phyloP scores from a whole-genome alignment of 2,888 invertebrate genomes.

The Eupithecia insigniata region DNA sequence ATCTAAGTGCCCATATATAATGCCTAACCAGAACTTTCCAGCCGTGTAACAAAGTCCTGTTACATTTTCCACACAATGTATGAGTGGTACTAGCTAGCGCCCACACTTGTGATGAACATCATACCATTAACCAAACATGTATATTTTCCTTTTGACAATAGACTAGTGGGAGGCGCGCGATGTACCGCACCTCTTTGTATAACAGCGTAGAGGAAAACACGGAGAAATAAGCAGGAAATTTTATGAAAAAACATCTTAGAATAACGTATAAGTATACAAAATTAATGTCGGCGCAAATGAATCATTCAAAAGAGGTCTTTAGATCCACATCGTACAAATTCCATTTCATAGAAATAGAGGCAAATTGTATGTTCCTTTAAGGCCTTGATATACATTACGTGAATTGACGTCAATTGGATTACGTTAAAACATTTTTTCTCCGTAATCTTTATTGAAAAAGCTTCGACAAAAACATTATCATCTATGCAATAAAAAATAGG shows the following conservation, averaged over 20 bases:
- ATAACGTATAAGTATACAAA: not conserved
- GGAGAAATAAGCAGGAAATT: constrained; percentile 7
- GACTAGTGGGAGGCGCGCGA: constrained; percentile 1
- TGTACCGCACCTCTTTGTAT: constrained; percentile 12
- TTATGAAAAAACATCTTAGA: not conserved
- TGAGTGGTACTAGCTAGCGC: constrained; percentile 32
- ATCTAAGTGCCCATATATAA: not conserved
- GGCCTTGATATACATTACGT: no score
- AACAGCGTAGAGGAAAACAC: constrained; percentile 1
- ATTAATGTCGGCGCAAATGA: constrained; percentile 4
- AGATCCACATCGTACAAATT: not conserved
- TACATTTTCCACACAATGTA: constrained; percentile 38
- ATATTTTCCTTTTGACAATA: constrained; percentile 23
- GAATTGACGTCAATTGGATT: no score
- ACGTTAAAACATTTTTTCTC: no score
- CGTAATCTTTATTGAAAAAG: no score
- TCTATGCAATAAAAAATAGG: no score
- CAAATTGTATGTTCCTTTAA: not conserved
- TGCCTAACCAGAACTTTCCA: not conserved
- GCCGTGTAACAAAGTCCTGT: constrained; percentile 32
- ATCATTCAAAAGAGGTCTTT: not conserved
- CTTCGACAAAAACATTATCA: no score
- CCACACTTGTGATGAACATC: constrained; percentile 42
- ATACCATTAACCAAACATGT: constrained; percentile 34
- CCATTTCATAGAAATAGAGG: not conserved